Evolutionary conservation across 2,113 vertebrate species (phyloP).

Genomic region (Hipposideros armiger): DNA sequence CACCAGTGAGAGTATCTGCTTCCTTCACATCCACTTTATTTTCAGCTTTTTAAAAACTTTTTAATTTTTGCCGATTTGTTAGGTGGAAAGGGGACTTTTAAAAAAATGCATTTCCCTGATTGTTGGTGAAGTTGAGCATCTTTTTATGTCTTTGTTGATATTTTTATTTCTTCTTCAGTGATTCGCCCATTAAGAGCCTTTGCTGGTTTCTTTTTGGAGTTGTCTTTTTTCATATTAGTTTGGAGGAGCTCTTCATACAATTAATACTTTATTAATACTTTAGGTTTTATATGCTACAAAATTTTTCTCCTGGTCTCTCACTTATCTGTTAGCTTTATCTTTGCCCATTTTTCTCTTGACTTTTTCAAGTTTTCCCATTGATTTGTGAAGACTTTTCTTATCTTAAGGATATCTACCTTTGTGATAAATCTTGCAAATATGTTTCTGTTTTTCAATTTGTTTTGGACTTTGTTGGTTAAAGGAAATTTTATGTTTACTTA

Average conservation of each 20-base stretch:
- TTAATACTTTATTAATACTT: not conserved
- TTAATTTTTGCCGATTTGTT: not conserved
- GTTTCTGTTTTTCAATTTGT: slow-evolving; percentile 40
- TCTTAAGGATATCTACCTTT: not conserved
- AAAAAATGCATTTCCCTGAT: not conserved
- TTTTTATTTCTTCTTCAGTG: slow-evolving; percentile 16
- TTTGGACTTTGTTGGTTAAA: not conserved
- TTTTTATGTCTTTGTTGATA: not conserved
- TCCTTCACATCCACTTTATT: not conserved
- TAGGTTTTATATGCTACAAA: not conserved
- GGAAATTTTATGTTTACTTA: not conserved
- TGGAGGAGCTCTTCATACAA: not conserved
- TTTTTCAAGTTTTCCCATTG: not conserved
- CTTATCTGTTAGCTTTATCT: slow-evolving; percentile 9
- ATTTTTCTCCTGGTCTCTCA: not conserved
- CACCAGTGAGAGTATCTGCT: not conserved
- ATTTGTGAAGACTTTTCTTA: slow-evolving; percentile 4
- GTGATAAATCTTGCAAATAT: not conserved
- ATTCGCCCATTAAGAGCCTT: not conserved
- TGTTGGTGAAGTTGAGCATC: not conserved
- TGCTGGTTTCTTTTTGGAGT: not conserved
- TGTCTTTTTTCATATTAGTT: slow-evolving; percentile 16
- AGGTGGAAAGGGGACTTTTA: not conserved
- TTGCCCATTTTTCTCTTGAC: not conserved
- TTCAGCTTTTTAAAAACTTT: not conserved